A percentile compares a stretch with the other conserved stretches of the same genome.
Conservation (phyloP, 2,113 vertebrate genomes). For the Dicentrarchus labrax region DNA sequence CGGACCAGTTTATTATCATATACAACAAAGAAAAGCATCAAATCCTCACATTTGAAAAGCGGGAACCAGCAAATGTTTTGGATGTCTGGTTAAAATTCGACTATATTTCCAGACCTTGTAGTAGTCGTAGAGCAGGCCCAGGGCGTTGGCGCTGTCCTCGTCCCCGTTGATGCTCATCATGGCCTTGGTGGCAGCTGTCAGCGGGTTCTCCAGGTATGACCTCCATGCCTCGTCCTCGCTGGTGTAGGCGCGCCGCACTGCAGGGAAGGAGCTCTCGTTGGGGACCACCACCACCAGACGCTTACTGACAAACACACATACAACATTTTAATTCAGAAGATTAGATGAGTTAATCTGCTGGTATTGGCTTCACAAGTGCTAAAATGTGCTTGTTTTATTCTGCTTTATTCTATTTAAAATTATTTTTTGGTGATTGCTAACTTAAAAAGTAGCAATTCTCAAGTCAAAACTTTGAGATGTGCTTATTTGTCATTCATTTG, state of each 20-base stretch:
- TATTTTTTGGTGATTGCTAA: not conserved
- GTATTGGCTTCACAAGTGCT: not conserved
- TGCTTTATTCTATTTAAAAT: not conserved
- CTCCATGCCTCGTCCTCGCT: constrained; percentile 99
- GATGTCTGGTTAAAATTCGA: not conserved
- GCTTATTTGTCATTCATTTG: not conserved
- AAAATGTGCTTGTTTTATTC: not conserved
- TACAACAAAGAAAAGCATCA: too few relatives aligned
- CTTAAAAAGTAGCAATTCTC: not conserved
- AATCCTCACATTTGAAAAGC: too few relatives aligned
- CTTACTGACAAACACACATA: constrained; percentile 85
- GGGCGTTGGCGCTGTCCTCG: constrained; percentile 96
- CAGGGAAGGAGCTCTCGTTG: constrained; percentile 91
- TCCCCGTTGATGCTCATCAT: constrained; percentile 99
- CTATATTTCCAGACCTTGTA: constrained; percentile 89
- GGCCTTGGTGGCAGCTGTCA: constrained; percentile 98
- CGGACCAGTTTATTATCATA: too few relatives aligned
- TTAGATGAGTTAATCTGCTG: not conserved
- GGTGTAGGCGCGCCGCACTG: constrained; percentile 92
- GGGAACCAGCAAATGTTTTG: too few relatives aligned
- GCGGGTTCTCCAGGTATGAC: constrained; percentile 96
- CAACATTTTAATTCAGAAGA: not conserved
- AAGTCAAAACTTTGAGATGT: not conserved
- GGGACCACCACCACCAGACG: constrained; percentile 96
- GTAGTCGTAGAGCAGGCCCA: constrained; percentile 97